Conservation (phyloP, 2,113 vertebrate species). For the Heloderma charlesbogerti region DNA sequence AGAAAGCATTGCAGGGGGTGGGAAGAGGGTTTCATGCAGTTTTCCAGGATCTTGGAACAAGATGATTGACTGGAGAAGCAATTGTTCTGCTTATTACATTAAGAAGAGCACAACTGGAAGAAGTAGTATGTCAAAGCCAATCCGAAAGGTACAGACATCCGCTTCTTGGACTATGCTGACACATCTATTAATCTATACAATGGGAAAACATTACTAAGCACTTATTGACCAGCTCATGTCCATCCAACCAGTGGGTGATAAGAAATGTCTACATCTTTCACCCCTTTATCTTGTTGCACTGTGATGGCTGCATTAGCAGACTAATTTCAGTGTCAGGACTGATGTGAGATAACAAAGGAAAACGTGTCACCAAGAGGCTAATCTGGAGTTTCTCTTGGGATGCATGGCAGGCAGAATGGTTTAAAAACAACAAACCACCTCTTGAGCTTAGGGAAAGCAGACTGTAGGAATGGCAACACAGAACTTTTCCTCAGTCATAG, state of each 20-base stretch:
- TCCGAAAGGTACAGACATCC: neutral
- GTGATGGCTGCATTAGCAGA: neutral
- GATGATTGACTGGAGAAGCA: neutral
- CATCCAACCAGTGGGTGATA: neutral
- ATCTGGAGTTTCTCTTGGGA: neutral
- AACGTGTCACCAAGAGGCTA: neutral
- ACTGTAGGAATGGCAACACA: neutral
- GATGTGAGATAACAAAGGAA: conserved; percentile 13
- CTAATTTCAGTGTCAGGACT: conserved; percentile 13
- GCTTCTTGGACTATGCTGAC: neutral
- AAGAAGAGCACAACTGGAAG: neutral
- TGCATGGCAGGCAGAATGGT: neutral
- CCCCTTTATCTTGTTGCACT: conserved; percentile 6
- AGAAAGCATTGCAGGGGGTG: neutral
- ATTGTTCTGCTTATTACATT: neutral
- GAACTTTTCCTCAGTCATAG: neutral
- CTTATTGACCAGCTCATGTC: conserved; percentile 8
- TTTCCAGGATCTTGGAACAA: neutral
- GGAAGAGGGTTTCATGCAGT: too few relatives aligned
- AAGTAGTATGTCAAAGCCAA: neutral
- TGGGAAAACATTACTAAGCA: conserved; percentile 1
- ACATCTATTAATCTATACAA: neutral
- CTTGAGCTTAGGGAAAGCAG: neutral
- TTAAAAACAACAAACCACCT: neutral
- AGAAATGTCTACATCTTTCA: conserved; percentile 1